Evolutionary conservation across 1,140 invertebrate species (phyloP).

Genomic region (Drosophila busckii): DNA sequence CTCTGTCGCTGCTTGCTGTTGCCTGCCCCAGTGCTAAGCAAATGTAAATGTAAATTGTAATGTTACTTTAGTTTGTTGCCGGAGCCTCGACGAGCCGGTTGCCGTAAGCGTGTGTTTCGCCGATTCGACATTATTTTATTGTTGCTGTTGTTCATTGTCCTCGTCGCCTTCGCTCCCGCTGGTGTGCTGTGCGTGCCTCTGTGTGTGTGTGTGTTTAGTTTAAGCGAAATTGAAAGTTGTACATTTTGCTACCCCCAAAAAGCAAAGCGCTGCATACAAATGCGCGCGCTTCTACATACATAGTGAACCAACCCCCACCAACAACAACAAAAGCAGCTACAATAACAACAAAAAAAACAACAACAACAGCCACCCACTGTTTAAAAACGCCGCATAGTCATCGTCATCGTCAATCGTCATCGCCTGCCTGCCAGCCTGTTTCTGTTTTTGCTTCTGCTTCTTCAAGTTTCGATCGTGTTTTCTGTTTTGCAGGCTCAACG

Average conservation of each 20-base stretch:
- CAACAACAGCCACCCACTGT: constrained; percentile 54
- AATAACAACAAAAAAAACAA: constrained; percentile 14
- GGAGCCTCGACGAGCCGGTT: constrained; percentile 69
- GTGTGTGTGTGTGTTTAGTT: constrained; percentile 65
- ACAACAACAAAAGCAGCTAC: constrained; percentile 41
- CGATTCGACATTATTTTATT: constrained; percentile 71
- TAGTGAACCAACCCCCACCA: constrained; percentile 66
- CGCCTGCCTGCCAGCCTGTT: constrained; percentile 13
- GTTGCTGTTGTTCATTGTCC: constrained; percentile 39
- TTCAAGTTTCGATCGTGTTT: constrained; percentile 34
- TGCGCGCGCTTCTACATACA: constrained; percentile 56
- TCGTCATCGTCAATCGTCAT: constrained; percentile 43
- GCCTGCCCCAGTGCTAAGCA: constrained; percentile 74
- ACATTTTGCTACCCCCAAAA: constrained; percentile 75
- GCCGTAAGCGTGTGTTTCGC: constrained; percentile 74
- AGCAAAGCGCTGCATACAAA: constrained; percentile 74
- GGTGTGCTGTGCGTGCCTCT: constrained; percentile 34
- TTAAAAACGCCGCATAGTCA: constrained; percentile 36
- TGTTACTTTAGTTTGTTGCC: constrained; percentile 75
- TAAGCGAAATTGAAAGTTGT: constrained; percentile 77
- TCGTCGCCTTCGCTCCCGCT: constrained; percentile 5
- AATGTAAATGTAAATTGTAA: constrained; percentile 76
- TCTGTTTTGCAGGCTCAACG: constrained; percentile 23
- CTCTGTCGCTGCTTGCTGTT: constrained; percentile 58
- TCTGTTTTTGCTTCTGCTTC: constrained; percentile 11